These are phyloP conservation scores for Heliothis peltigera DNA, from an alignment of 2,888 invertebrate genomes.

Conservation along the genomic window DNA sequence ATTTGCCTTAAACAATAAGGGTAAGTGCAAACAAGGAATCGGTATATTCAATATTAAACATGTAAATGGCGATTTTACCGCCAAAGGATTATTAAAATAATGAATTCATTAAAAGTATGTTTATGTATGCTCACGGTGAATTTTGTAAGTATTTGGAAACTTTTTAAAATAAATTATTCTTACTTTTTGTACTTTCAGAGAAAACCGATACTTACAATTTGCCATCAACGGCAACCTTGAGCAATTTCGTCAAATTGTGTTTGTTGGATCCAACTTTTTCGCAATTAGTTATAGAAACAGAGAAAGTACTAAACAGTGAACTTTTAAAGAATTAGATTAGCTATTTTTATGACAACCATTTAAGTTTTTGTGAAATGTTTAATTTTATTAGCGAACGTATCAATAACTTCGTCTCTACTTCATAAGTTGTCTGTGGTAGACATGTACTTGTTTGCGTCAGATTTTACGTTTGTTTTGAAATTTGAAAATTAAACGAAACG, in stretches of 20 bases:
- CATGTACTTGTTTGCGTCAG: constrained; percentile 24
- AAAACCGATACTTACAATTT: constrained; percentile 30
- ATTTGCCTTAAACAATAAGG: constrained; percentile 67
- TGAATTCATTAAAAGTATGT: too few relatives aligned
- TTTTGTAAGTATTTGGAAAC: neutral
- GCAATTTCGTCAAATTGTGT: constrained; percentile 78
- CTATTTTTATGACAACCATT: neutral
- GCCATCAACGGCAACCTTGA: constrained; percentile 66
- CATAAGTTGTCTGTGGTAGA: constrained; percentile 12
- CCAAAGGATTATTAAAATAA: too few relatives aligned
- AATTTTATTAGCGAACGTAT: constrained; percentile 15
- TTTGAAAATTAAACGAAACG: constrained; percentile 54
- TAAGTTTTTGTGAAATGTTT: neutral
- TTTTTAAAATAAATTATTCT: too few relatives aligned
- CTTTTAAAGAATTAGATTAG: constrained; percentile 20
- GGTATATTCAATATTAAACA: too few relatives aligned
- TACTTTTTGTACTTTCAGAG: constrained; percentile 46
- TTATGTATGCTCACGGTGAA: too few relatives aligned
- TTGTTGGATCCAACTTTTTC: constrained; percentile 82
- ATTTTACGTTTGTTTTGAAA: constrained; percentile 18
- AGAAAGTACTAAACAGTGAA: constrained; percentile 68
- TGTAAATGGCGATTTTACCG: too few relatives aligned
- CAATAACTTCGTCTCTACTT: neutral
- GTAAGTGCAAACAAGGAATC: constrained; percentile 51
- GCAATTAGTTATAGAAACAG: constrained; percentile 72